Evolutionary conservation across 2,888 invertebrate genomes (phyloP), one percentile per base, ranked within the genome.

Genomic region (Drosophila histrio): DNA sequence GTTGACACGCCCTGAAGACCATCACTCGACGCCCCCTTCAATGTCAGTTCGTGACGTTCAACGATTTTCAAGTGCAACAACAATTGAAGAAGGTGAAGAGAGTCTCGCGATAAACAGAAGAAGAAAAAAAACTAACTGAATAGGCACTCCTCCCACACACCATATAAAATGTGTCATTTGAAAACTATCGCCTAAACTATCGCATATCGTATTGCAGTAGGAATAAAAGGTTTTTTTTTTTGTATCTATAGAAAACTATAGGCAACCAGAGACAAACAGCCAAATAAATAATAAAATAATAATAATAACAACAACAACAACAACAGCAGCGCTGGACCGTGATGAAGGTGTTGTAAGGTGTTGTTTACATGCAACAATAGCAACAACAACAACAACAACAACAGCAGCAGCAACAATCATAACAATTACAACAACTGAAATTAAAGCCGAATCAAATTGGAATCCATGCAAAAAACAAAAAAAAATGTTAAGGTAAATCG

Each of bases 281-380:
- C 11, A 38, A n/a, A 26, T 13, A 28, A 30, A 47, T 11, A 47
- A 19, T 13, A 17, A 41, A 49, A 57, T 28, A 52, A 53, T n/a
- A 46, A 49, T 43, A 60, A 36, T 34, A 52, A 34, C 46, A 71
- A 38, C 52, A 67, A 59, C 30, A 60, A 41, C 50, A 57, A 47
- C 56, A 72, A 53, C 67, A 59, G 68, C 59, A 54, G 62, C 81
- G 71, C 81, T 84, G 87, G 81, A 81, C 85, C 81, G 79, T 85
- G 85, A 78, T 81, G 85, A 87, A 84, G 82, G 82, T 82, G 81
- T 84, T 82, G 85, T 67, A 82, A 82, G 85, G 87, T 82, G 79
- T 82, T 75, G 84, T 78, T 82, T 84, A 87, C 81, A 84, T 67
- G 78, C 87, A 81, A 74, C 76, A 65, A 56, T 26, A 62, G 30